Conservation (phyloP, 2,797 vertebrate genomes). For the Scyliorhinus canicula region DNA sequence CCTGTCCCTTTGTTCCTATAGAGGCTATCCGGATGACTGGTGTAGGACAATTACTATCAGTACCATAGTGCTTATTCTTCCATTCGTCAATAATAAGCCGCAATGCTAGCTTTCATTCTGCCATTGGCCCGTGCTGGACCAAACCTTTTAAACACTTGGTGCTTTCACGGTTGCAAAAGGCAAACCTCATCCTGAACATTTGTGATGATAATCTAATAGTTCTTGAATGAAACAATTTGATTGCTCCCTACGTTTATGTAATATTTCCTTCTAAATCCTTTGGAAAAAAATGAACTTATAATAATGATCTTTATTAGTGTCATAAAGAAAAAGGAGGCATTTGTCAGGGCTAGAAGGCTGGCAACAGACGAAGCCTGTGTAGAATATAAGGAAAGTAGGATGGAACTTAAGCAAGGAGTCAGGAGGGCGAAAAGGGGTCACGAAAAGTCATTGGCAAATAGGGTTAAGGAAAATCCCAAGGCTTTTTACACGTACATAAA, state of each 20-base stretch:
- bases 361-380: too few relatives aligned
- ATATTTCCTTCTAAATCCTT: background rate
- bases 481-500: too few relatives aligned
- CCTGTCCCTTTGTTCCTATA: background rate
- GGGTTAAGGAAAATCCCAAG: too few relatives aligned
- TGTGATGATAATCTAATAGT: background rate
- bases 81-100: background rate
- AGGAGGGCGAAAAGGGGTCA: too few relatives aligned
- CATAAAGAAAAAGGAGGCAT: too few relatives aligned
- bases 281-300: too few relatives aligned
- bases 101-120: background rate
- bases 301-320: too few relatives aligned
- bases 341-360: too few relatives aligned
- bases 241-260: background rate
- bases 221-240: background rate
- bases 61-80: background rate
- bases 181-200: background rate
- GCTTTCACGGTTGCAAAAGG: background rate
- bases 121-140: background rate
- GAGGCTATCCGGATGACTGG: background rate
- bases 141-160: background rate
- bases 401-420: too few relatives aligned
- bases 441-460: too few relatives aligned
- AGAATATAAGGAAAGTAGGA: too few relatives aligned
- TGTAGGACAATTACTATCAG: background rate